Base-by-base conservation (phyloP, 92 coral and sea anemone genomes). In the Actinernus sp. region DNA sequence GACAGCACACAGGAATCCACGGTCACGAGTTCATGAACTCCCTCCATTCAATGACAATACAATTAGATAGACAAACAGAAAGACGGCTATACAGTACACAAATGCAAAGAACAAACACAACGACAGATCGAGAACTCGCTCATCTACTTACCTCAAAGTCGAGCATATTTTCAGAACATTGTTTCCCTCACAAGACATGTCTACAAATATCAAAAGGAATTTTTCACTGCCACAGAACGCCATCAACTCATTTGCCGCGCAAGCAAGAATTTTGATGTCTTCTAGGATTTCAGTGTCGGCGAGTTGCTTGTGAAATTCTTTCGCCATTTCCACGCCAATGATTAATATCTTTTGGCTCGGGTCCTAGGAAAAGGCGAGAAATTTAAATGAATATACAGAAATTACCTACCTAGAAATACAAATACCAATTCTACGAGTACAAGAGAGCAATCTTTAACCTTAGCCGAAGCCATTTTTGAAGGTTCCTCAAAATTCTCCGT, bases 201-300 rank as follows among this genome's bases (percentile, higher is more conserved):
- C 97, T 59, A 90, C 51, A 27, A 90, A 81, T 17, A 90, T 62
- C 10, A 90, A 65, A 0, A 68, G 31, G 56, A 70, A 86, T 48
- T 63, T 85, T 11, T 86, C 92, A 30, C 59, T 70, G 33, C 69
- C 60, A 41, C 97, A 90, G 21, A 86, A 46, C 36, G 71, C 49
- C 59, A 62, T 49, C 11, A 78, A 56, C 33, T 90, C 76, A 48
- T 74, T 49, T 30, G 73, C 30, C 24, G 59, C 58, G 36, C 89
- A 85, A 27, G 65, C 47, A 39, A 31, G 29, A 31, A 85, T 62
- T 41, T 71, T 63, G 32, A 81, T 43, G 12, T 73, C 69, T 48
- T 69, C 58, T 31, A 76, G 62, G 46, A 66, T 31, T 55, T 74
- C 68, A 56, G 79, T 47, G 28, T 74, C 82, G 20, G 79, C 32